These are phyloP conservation scores for Tachina lurida DNA, from an alignment of 2,888 invertebrate genomes.

Conservation along the genomic window DNA sequence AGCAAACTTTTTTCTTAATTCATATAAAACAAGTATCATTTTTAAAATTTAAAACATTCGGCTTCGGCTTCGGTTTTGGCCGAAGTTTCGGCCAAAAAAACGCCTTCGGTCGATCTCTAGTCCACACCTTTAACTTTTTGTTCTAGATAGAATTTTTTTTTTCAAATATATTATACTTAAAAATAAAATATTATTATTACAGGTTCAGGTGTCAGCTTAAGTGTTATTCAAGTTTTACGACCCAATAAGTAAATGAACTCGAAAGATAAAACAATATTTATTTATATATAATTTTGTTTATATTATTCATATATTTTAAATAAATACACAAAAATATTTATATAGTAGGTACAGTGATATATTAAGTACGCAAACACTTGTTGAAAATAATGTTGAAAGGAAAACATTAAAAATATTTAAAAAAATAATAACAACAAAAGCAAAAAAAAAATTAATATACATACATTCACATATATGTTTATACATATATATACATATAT, in stretches of 20 bases:
- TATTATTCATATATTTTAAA: conserved; percentile 7
- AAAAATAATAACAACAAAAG: conserved; percentile 28
- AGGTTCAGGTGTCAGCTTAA: conserved; percentile 65
- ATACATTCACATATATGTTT: too few relatives aligned
- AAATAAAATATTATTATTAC: conserved; percentile 39
- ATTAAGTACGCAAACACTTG: conserved; percentile 54
- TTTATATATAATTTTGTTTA: background rate
- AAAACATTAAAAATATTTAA: conserved; percentile 40
- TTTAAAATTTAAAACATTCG: too few relatives aligned
- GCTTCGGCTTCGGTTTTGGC: too few relatives aligned
- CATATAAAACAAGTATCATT: too few relatives aligned
- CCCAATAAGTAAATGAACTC: conserved; percentile 63
- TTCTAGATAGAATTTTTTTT: background rate
- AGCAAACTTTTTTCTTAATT: too few relatives aligned
- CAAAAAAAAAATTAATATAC: background rate
- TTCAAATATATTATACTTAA: conserved; percentile 36
- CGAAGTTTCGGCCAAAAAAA: too few relatives aligned
- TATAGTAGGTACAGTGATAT: background rate
- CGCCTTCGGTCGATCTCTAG: too few relatives aligned
- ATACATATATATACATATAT: too few relatives aligned
- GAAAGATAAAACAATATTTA: conserved; percentile 57
- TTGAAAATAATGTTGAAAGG: conserved; percentile 61
- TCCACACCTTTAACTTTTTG: conserved; percentile 6
- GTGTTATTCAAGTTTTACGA: conserved; percentile 56
- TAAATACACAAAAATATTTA: background rate